phyloP scores from a whole-genome alignment of 2,888 invertebrate species.

The Cremastinae sp. region DNA sequence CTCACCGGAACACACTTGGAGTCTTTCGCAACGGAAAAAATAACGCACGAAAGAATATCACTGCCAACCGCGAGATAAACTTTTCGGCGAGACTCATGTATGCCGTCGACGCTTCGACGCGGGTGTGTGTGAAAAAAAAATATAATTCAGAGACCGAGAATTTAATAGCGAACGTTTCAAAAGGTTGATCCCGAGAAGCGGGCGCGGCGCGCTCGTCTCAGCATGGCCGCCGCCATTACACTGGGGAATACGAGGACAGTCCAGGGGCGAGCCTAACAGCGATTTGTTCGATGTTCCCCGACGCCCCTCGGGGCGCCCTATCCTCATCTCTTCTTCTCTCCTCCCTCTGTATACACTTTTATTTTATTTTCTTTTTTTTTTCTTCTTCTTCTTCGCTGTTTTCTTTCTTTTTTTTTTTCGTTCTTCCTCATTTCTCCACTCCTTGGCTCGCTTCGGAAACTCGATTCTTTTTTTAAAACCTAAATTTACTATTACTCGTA shows the following conservation, averaged over 20 bases:
- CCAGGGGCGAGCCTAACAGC: conserved; percentile 69
- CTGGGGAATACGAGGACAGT: conserved; percentile 70
- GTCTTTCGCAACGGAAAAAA: conserved; percentile 16
- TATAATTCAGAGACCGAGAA: too few relatives aligned
- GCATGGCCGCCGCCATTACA: conserved; percentile 78
- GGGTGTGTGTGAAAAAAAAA: too few relatives aligned
- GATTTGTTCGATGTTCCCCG: conserved; percentile 39
- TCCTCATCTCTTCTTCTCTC: conserved; percentile 13
- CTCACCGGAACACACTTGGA: conserved; percentile 31
- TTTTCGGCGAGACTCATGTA: neutral
- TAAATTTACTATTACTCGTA: conserved; percentile 48
- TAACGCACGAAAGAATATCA: conserved; percentile 25
- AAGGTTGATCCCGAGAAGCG: conserved; percentile 71
- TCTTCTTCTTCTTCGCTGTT: conserved; percentile 8
- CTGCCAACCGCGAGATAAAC: neutral
- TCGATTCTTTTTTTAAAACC: conserved; percentile 51
- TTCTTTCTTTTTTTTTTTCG: neutral
- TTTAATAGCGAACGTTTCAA: conserved; percentile 63
- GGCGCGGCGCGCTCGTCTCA: conserved; percentile 76
- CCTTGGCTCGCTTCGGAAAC: conserved; percentile 24
- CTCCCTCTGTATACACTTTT: neutral
- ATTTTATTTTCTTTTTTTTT: conserved; percentile 1
- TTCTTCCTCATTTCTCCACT: neutral
- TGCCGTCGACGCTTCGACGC: too few relatives aligned
- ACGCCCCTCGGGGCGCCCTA: conserved; percentile 47